Conservation (phyloP, 2,113 vertebrate genomes). For the Hystrix cristata region DNA sequence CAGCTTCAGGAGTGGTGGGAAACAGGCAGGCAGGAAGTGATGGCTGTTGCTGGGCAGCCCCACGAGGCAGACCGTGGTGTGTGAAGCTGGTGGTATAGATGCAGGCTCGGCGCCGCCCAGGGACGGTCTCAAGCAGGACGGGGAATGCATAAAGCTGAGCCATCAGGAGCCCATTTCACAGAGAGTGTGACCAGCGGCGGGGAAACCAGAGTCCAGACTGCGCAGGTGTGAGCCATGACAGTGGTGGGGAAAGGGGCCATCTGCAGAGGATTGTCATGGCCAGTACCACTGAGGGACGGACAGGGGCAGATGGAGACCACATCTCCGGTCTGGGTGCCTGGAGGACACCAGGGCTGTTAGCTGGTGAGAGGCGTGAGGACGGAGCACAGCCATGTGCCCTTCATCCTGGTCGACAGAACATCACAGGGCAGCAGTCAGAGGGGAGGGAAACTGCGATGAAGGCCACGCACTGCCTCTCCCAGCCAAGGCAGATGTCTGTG, state of each 20-base stretch:
- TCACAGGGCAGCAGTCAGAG: not conserved
- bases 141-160: not conserved
- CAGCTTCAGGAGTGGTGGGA: not conserved
- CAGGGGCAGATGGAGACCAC: not conserved
- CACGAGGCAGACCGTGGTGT: not conserved
- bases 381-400: not conserved
- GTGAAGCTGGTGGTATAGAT: not conserved
- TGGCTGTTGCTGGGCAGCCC: not conserved
- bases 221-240: not conserved
- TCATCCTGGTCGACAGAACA: too few relatives aligned
- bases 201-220: not conserved
- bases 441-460: fast-evolving
- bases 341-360: not conserved
- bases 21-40: not conserved
- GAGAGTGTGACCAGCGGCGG: not conserved
- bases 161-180: not conserved
- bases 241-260: not conserved
- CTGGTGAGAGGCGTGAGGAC: not conserved
- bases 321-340: not conserved
- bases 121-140: not conserved
- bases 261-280: not conserved
- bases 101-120: not conserved
- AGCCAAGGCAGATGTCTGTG: not conserved
- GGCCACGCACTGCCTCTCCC: not conserved
- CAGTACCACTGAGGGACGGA: not conserved